Evolutionary conservation across 2,888 invertebrate species (phyloP), one percentile per base, ranked within the genome.

Genomic region (Drosophila niveifrons): DNA sequence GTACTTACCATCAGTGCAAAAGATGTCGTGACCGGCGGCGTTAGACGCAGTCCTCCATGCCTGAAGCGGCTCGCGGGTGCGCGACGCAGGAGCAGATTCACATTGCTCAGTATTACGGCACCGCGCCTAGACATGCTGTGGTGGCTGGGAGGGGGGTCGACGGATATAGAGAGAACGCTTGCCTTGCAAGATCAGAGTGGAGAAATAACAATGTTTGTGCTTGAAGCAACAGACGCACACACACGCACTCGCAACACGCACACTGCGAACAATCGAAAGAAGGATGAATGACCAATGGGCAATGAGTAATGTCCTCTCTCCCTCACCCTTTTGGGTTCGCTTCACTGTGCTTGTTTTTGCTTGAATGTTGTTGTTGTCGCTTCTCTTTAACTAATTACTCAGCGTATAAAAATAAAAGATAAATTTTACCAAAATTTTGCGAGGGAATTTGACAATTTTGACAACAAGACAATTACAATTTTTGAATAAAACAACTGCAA

Each of bases 11-110:
- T 66, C 48, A 46, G 15, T 59, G 79, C 77, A 74, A 82, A 80
- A 55, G 43, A 39, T 4, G 79, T 82, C 50, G 85, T 62, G n/a
- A 82, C 76, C 64, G 92, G 91, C 64, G 92, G 91, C 79, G 83
- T 80, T 71, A 91, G 74, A 53, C 91, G 91, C 75, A 90, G 78
- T 93, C 94, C 83, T 50, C 79, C 69, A 29, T 72, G 70, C 41
- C 79, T 76, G 23, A 75, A 76, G 18, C 74, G 94, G 93, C 61
- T 69, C 44, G 63, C 47, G 93, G 17, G 39, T 10, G 94, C 75
- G 53, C 82, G 83, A 23, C 94, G 94, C 90, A 94, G 92, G 91
- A 94, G 92, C 91, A 94, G 92, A 93, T 94, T 94, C 93, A 94
- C 93, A 91, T 93, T 93, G 92, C 94, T 94, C 92, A 93, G 93